phyloP scores from a whole-genome alignment of 2,797 vertebrate genomes.

The Chaunax sp. region DNA sequence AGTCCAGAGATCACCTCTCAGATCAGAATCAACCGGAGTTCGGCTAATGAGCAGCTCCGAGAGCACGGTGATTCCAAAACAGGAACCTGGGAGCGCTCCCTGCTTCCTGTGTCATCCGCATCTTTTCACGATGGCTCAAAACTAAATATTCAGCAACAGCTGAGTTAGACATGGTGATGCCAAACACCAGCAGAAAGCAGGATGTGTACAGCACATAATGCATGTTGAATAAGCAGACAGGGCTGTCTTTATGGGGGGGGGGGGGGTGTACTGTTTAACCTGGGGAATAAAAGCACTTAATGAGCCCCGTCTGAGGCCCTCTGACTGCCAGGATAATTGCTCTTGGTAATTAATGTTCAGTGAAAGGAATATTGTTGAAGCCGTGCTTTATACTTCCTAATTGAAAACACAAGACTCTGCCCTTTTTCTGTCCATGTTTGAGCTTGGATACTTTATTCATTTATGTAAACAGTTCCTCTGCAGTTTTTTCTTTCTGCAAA shows the following conservation, averaged over 20 bases:
- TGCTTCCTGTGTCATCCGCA: slow-evolving; percentile 4
- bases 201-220: not conserved
- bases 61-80: slow-evolving; percentile 22
- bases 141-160: slow-evolving; percentile 18
- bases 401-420: slow-evolving; percentile 77
- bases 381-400: slow-evolving; percentile 65
- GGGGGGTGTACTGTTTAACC: slow-evolving; percentile 46
- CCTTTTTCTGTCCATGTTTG: slow-evolving; percentile 51
- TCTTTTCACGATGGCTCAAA: slow-evolving; percentile 1
- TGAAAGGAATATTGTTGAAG: slow-evolving; percentile 62
- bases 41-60: slow-evolving; percentile 25
- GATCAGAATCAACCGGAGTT: slow-evolving; percentile 7
- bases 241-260: slow-evolving; percentile 27
- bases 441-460: slow-evolving; percentile 13
- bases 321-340: slow-evolving; percentile 72
- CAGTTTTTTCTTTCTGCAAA: slow-evolving; percentile 16
- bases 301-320: slow-evolving; percentile 58
- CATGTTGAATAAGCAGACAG: slow-evolving; percentile 11
- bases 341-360: slow-evolving; percentile 74
- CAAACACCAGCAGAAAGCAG: slow-evolving; percentile 2
- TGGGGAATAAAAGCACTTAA: slow-evolving; percentile 69
- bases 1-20: slow-evolving; percentile 21
- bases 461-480: slow-evolving; percentile 15
- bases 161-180: too few relatives aligned
- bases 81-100: slow-evolving; percentile 6